Evolutionary conservation across 1,140 invertebrate genomes (phyloP).

Genomic region (Lepidostoma basale): DNA sequence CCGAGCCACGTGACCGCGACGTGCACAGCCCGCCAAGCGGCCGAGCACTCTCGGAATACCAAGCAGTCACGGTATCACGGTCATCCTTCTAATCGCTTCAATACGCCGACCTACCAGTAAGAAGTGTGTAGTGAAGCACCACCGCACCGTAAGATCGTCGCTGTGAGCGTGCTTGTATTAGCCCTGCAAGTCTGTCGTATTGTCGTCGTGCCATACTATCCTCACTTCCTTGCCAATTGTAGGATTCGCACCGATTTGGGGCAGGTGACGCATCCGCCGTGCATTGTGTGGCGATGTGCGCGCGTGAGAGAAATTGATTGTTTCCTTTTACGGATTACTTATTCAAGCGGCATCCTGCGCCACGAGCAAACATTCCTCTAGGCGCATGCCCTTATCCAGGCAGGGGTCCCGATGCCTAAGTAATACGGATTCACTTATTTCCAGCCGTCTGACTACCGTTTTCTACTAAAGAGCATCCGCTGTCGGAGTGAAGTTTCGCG

Average conservation of each 20-base stretch:
- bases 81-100: no score
- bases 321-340: background rate
- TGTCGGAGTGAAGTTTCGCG: no score
- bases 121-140: no score
- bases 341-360: slow-evolving; percentile 11
- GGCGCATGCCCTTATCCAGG: no score
- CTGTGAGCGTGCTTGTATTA: background rate
- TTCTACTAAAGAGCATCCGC: no score
- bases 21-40: background rate
- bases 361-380: background rate
- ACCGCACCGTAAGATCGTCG: no score
- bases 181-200: background rate
- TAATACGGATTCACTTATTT: no score
- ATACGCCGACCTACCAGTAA: no score
- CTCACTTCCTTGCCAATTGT: background rate
- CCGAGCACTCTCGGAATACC: background rate
- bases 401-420: no score
- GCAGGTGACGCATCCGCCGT: background rate
- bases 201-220: background rate
- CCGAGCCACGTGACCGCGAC: no score
- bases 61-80: background rate
- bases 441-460: no score
- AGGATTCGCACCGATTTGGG: background rate
- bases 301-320: slow-evolving; percentile 13
- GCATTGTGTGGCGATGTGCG: background rate